Evolutionary conservation across 2,888 invertebrate genomes (phyloP).

Genomic region (Synanthedon tipuliformis): DNA sequence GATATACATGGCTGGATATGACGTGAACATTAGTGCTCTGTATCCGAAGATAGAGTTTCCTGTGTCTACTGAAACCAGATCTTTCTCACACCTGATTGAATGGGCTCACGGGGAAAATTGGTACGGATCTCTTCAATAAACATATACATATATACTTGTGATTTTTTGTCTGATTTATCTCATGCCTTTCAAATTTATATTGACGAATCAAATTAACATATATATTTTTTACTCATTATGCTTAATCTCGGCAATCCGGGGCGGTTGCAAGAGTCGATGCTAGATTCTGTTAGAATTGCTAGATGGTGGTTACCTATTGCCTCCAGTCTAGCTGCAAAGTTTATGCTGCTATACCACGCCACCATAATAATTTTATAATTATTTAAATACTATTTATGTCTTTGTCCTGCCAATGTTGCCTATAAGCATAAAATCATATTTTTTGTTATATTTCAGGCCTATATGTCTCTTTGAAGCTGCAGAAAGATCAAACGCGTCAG

Average conservation of each 20-base stretch:
- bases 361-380: not conserved
- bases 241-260: too few species aligned
- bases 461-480: constrained; percentile 32
- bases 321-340: not conserved
- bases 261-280: too few species aligned
- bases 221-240: too few species aligned
- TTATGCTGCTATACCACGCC: not conserved
- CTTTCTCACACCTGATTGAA: constrained; percentile 79
- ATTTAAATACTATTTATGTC: too few species aligned
- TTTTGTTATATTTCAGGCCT: constrained; percentile 24
- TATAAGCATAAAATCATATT: too few species aligned
- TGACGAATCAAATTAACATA: too few species aligned
- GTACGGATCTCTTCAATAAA: constrained; percentile 31
- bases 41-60: constrained; percentile 82
- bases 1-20: constrained; percentile 78
- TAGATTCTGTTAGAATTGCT: too few species aligned
- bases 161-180: too few species aligned
- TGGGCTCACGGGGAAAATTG: constrained; percentile 85
- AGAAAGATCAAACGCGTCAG: constrained; percentile 58
- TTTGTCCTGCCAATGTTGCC: too few species aligned
- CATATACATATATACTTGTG: not conserved
- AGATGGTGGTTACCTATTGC: too few species aligned
- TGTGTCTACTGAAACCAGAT: constrained; percentile 84
- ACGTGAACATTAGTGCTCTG: constrained; percentile 75
- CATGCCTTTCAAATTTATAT: too few species aligned